Evolutionary conservation across 1,140 invertebrate species (phyloP).

Genomic region (Drosophila ananassae): DNA sequence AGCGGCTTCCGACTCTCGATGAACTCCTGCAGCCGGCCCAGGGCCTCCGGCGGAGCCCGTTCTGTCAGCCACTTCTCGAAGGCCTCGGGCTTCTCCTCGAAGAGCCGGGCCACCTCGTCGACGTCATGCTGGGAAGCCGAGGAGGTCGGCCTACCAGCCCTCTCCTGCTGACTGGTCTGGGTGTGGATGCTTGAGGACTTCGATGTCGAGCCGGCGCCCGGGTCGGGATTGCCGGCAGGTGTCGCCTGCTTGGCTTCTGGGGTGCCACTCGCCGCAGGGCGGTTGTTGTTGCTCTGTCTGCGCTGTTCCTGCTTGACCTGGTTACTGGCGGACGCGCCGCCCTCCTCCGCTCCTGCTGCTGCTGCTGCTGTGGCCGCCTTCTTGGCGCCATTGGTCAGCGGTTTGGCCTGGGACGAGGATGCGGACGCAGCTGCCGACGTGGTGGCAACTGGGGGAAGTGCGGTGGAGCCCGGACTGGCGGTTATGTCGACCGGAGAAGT

Average conservation of each 20-base stretch:
- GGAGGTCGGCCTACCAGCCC: slow-evolving; percentile 24
- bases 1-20: slow-evolving; percentile 83
- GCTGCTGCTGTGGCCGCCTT: slow-evolving; percentile 39
- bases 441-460: slow-evolving; percentile 8
- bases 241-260: slow-evolving; percentile 17
- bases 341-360: slow-evolving; percentile 10
- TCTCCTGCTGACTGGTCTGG: slow-evolving; percentile 28
- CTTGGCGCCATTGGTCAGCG: slow-evolving; percentile 69
- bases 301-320: slow-evolving; percentile 55
- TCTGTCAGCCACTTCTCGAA: slow-evolving; percentile 90
- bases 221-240: slow-evolving; percentile 31
- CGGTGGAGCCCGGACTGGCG: slow-evolving; percentile 7
- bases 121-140: slow-evolving; percentile 71
- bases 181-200: slow-evolving; percentile 22
- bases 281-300: slow-evolving; percentile 68
- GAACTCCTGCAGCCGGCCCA: slow-evolving; percentile 85
- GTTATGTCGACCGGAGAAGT: slow-evolving; percentile 44
- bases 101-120: slow-evolving; percentile 79
- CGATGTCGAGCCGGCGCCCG: slow-evolving; percentile 18
- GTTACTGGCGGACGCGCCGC: slow-evolving; percentile 37
- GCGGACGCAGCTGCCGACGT: slow-evolving; percentile 23
- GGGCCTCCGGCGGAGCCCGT: slow-evolving; percentile 88
- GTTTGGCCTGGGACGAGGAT: slow-evolving; percentile 38
- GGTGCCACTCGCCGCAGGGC: slow-evolving; percentile 19
- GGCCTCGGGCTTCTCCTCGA: slow-evolving; percentile 85